Base-by-base conservation (phyloP, 2,888 invertebrate genomes). In the Ypsolopha sequella region DNA sequence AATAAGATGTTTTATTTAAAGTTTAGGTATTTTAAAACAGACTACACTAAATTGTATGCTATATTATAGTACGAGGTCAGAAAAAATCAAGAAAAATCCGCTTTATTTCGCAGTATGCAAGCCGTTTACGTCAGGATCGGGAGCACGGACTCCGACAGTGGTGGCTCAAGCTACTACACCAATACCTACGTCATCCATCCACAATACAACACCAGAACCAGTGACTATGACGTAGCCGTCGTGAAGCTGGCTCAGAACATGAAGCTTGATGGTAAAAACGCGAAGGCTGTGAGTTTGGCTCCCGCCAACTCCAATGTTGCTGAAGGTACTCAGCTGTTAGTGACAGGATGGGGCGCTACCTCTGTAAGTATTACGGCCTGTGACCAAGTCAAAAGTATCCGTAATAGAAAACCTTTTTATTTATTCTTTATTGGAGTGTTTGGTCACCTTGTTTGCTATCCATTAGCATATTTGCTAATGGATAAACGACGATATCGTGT, bases 151-250 rank as follows among this genome's bases (percentile, higher is more conserved):
- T 56, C 73, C 0, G 58, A 72, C 6, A 60, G 57, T 6, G 88
- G 86, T 1, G 89, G 89, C 0, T 61, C 53, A 1, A 50, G 71
- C 52, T 88, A 88, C 53, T 60, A 64, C 1, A 68, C 87, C 0
- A 62, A 60, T 0, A 44, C 50, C 0, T 64, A 77, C 11, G 55
- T 51, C 1, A 58, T 57, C 1, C 88, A 89, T 56, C 78, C 81
- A 0, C 48, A 56, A 0, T 89, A 81, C 60, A 74, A 87, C 54
- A 14, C 56, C 0, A n/a, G 10, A 0, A 74, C 69, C 0, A 64
- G 64, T 8, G 86, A 88, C 58, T 86, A 80, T 52, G 88, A 89
- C 46, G 73, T 87, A 0, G 88, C 72, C 0, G 54, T 87, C 3
- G 62, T 89, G 14, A 62, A 62, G 36, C 62, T 88, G 0, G 4